Base-by-base conservation (phyloP, 2,113 vertebrate genomes). In the Pomatostomus ruficeps region DNA sequence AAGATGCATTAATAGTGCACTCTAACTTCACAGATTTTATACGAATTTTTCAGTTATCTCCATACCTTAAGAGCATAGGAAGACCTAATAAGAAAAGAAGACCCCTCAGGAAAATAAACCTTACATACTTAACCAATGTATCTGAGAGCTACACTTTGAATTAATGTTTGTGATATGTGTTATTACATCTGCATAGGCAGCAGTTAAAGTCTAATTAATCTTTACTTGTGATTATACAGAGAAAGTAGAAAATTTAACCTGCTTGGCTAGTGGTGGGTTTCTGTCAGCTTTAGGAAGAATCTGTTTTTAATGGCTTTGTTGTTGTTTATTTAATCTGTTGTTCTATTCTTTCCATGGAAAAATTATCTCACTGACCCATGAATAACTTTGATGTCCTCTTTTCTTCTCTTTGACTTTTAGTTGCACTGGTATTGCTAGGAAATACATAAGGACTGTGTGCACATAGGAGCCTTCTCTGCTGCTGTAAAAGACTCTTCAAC, bases 51-150 rank as follows among this genome's bases (percentile, higher is more conserved):
- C 65, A 85, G 52, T 89, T 91, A 78, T 85, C 74, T 85, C 77
- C 38, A 55, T 54, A 61, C 21, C 75, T 88, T 91, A 74, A 91
- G 72, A 91, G 59, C 92, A 97, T n/a, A 15, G 74, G 57, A 86
- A 93, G 68, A 92, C 66, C 79, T 96, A 95, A 96, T 81, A 88
- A 95, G 92, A 96, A 96, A 92, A 86, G 59, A 96, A 95, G 91
- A 97, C 79, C 81, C 55, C 91, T 95, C 87, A 96, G 94, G 68
- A 94, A 95, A 97, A 97, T 93, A 97, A 98, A 97, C 85, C 94
- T 94, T 91, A 90, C 77, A 96, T 95, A 97, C 95, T 97, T 97
- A 97, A 95, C 93, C 96, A 97, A 98, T 96, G 93, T 97, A 81
- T 97, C 97, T 94, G 96, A 95, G 96, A 98, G 97, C 96, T 96